Percentiles rank a stretch among this genome's conserved stretches.
These are phyloP conservation scores for Eilema sororculum DNA, from an alignment of 2,888 invertebrate genomes.

Conservation along the genomic window DNA sequence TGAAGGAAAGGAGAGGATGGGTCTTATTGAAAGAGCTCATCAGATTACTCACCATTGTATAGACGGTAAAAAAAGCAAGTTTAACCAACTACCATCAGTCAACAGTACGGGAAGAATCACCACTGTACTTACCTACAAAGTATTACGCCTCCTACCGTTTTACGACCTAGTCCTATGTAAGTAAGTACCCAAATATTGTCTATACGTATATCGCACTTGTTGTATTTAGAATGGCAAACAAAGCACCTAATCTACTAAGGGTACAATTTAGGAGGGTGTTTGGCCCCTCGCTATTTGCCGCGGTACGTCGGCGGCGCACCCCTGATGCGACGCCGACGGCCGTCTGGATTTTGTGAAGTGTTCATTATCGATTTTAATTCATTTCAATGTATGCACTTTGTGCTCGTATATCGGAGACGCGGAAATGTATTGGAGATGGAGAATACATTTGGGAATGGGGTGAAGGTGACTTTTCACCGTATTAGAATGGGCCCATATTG, in stretches of 20 bases:
- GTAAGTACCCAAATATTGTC: slow-evolving; percentile 35
- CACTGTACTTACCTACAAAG: too few relatives aligned
- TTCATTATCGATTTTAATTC: slow-evolving; percentile 65
- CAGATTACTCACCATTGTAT: too few relatives aligned
- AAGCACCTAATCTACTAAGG: slow-evolving; percentile 65
- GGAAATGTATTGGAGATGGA: slow-evolving; percentile 37
- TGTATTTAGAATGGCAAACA: slow-evolving; percentile 58
- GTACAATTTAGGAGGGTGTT: slow-evolving; percentile 58
- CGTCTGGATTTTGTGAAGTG: slow-evolving; percentile 57
- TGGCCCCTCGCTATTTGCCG: slow-evolving; percentile 42
- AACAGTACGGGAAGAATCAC: too few relatives aligned
- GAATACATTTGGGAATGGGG: slow-evolving; percentile 32
- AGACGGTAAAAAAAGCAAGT: too few relatives aligned
- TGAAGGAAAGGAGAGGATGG: too few relatives aligned
- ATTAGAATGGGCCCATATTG: background rate
- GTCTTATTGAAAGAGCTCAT: too few relatives aligned
- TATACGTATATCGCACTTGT: slow-evolving; percentile 45
- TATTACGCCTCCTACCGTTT: background rate
- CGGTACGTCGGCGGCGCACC: slow-evolving; percentile 29
- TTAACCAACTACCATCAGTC: too few relatives aligned
- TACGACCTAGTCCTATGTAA: background rate
- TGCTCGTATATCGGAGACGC: slow-evolving; percentile 22
- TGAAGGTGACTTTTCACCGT: background rate
- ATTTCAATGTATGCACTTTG: slow-evolving; percentile 50
- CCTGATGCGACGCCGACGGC: slow-evolving; percentile 48